Evolutionary conservation across 2,113 vertebrate genomes (phyloP), one percentile per base, ranked within the genome.

Genomic region (Elaphurus davidianus): DNA sequence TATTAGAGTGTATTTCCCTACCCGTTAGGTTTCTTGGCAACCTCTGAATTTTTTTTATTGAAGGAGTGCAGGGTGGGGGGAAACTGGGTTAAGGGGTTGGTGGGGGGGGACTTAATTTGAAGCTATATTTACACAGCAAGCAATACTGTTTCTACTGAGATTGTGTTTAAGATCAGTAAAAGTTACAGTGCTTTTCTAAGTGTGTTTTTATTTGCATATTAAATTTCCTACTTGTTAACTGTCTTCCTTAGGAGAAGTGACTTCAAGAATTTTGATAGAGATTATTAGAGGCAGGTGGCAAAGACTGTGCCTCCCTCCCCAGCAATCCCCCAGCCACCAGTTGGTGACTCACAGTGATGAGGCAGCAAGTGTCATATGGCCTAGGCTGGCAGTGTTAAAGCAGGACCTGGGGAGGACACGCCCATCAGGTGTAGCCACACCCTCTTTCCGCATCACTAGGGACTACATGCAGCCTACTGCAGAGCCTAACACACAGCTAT

Each of bases 1-100:
- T 88, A 88, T 88, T 94, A 78, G 84, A 94, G 40, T 92, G 71
- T 93, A 52, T 93, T 90, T 94, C 85, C 55, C 95, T 94, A 96
- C 33, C 54, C 27, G n/a, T 96, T 71, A 97, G 47, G 25, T 52
- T 86, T 96, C 93, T 96, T 87, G 87, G 10, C 43, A 50, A 79
- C 47, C 76, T 92, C 79, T 91, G 55, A 93, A 19, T 94, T 94
- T 96, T 97, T 89, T 89, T 62, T 81, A 59, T 91, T 71, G 60
- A 78, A 88, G 55, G 91, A 25, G 36, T 30, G 16, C 55, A 50
- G 36, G 17, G 5, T 12, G 6, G 6, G n/a, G 45, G 30, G 10
- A 81, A 55, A 33, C 62, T n/a, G 33, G 25, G 6, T 15, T 62
- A 84, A 54, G 47, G 5, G 33, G 28, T 14, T 8, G 15, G 62